A percentile compares a stretch with the other conserved stretches of the same genome.
phyloP scores from a whole-genome alignment of 2,888 invertebrate genomes.

The Pyrrhosoma nymphula region DNA sequence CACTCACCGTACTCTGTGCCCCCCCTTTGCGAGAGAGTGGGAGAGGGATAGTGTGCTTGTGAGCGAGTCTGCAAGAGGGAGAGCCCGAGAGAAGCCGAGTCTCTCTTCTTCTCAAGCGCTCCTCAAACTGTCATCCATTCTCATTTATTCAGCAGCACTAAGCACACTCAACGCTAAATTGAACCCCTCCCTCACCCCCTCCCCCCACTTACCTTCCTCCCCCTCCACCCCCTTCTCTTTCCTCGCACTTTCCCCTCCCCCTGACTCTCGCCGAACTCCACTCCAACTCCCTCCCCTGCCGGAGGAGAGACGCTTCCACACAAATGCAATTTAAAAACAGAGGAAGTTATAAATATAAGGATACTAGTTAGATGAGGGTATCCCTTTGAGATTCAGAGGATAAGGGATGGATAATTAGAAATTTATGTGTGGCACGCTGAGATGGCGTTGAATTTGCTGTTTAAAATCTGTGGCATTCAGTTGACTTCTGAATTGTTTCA shows the following conservation, averaged over 20 bases:
- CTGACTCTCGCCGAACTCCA: not conserved
- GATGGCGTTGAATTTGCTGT: no score
- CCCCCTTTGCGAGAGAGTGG: not conserved
- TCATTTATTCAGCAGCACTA: constrained; percentile 64
- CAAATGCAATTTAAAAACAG: constrained; percentile 58
- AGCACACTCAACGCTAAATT: constrained; percentile 60
- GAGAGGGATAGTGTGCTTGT: not conserved
- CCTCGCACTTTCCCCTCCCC: not conserved
- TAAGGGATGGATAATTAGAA: no score
- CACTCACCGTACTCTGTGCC: not conserved
- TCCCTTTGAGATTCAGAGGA: not conserved
- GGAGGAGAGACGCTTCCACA: constrained; percentile 21
- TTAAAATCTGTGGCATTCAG: no score
- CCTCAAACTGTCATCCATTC: constrained; percentile 66
- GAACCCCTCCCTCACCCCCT: constrained; percentile 26
- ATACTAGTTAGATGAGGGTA: not conserved
- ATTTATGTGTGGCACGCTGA: no score
- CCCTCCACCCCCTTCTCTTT: not conserved
- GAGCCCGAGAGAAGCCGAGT: not conserved
- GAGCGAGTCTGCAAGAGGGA: not conserved
- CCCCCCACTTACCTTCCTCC: not conserved
- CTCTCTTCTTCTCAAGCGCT: constrained; percentile 29
- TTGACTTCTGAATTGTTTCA: no score
- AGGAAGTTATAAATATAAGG: not conserved
- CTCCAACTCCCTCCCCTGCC: not conserved